These are phyloP conservation scores for Bombus fervidus DNA, from an alignment of 1,140 invertebrate species.

Conservation along the genomic window DNA sequence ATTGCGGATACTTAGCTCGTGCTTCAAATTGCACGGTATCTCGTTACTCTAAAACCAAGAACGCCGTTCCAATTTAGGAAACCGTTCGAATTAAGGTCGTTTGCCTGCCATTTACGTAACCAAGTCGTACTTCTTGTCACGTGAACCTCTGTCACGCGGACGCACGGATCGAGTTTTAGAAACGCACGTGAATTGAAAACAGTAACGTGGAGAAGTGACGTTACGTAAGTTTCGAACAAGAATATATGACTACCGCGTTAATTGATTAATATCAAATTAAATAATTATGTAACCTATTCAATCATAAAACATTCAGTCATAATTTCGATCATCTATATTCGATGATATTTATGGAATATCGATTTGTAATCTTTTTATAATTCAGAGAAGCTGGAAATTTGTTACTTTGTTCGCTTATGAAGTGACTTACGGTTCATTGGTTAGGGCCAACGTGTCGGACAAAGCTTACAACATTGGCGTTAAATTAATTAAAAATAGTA, in stretches of 20 bases:
- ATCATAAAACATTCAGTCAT: too few relatives aligned
- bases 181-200: slow-evolving; percentile 2
- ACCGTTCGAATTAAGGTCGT: slow-evolving; percentile 10
- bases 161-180: slow-evolving; percentile 14
- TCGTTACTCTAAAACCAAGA: slow-evolving; percentile 18
- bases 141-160: neutral
- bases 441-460: neutral
- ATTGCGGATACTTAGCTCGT: too few relatives aligned
- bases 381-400: neutral
- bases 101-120: slow-evolving; percentile 25
- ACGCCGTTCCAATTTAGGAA: neutral
- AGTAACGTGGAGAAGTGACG: neutral
- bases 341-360: neutral
- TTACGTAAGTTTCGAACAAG: neutral
- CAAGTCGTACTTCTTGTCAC: slow-evolving; percentile 4
- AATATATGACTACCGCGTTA: too few relatives aligned
- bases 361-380: neutral
- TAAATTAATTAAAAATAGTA: too few relatives aligned
- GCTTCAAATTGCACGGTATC: neutral
- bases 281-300: neutral
- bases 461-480: too few relatives aligned
- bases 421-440: neutral
- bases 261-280: neutral
- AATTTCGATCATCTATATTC: neutral
- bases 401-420: neutral